These are phyloP conservation scores for Nemopilema nomurai DNA, from an alignment of 30 jellyfish, hydroid and myxozoan species.

Conservation along the genomic window DNA sequence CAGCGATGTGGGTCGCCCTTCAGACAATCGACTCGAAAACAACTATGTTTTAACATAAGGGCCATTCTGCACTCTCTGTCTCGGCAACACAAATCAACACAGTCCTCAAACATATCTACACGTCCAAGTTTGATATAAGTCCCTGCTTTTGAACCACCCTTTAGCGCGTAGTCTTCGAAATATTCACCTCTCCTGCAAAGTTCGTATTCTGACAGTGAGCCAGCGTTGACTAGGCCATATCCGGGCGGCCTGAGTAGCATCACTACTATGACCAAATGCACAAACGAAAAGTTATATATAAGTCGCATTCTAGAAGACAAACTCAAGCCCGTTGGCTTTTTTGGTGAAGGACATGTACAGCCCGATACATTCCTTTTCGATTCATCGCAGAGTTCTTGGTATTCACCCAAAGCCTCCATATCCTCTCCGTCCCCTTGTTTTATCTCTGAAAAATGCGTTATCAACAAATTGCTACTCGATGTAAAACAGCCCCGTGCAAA, in stretches of 20 bases:
- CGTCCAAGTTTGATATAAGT: constrained; percentile 70
- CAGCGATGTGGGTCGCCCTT: constrained; percentile 70
- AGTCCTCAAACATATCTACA: constrained; percentile 73
- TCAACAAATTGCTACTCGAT: constrained; percentile 17
- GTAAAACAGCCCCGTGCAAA: constrained; percentile 14
- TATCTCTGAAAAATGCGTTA: background rate
- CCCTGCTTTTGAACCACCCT: constrained; percentile 94
- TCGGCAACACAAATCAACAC: constrained; percentile 81
- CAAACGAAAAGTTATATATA: constrained; percentile 18
- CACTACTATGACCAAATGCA: constrained; percentile 20
- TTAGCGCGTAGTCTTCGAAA: constrained; percentile 77
- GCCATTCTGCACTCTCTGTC: constrained; percentile 74
- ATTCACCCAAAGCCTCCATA: constrained; percentile 2
- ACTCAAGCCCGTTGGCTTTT: constrained; percentile 9
- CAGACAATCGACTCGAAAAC: constrained; percentile 84
- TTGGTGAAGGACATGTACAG: constrained; percentile 37
- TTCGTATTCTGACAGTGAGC: constrained; percentile 18
- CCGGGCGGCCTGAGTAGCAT: constrained; percentile 58
- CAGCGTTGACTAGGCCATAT: constrained; percentile 37
- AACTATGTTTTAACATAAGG: constrained; percentile 63
- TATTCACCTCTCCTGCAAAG: constrained; percentile 77
- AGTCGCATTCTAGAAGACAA: constrained; percentile 14
- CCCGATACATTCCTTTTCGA: background rate
- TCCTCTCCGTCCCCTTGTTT: background rate
- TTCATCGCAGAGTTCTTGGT: background rate